Evolutionary conservation across 1,140 invertebrate species (phyloP).

Genomic region (Drosophila arawakana): DNA sequence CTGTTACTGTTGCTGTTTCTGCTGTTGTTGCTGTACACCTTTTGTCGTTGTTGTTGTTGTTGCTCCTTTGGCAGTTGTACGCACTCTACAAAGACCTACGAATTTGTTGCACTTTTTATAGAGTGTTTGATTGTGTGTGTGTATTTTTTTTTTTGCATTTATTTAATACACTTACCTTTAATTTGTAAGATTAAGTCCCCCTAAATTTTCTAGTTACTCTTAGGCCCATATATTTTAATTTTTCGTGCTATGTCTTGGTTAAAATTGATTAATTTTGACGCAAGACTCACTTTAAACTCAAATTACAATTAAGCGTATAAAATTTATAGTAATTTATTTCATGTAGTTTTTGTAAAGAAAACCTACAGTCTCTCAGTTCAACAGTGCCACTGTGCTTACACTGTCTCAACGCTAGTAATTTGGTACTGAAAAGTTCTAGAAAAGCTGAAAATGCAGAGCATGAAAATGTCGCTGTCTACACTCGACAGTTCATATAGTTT

Average conservation of each 20-base stretch:
- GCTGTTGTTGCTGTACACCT: not conserved
- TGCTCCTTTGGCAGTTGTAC: not conserved
- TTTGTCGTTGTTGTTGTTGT: not conserved
- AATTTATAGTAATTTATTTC: too few relatives aligned
- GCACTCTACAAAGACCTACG: conserved; percentile 34
- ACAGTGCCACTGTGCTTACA: too few relatives aligned
- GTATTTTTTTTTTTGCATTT: not conserved
- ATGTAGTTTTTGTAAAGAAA: too few relatives aligned
- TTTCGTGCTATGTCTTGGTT: too few relatives aligned
- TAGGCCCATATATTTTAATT: too few relatives aligned
- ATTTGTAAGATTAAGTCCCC: not conserved
- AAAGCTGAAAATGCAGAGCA: conserved; percentile 17
- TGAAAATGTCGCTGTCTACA: not conserved
- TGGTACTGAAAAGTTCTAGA: not conserved
- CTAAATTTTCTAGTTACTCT: too few relatives aligned
- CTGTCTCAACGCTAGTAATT: too few relatives aligned
- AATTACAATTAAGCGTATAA: too few relatives aligned
- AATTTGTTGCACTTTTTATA: conserved; percentile 72
- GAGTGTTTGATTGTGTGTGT: conserved; percentile 33
- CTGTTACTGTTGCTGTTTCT: not conserved
- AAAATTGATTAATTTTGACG: too few relatives aligned
- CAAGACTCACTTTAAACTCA: too few relatives aligned
- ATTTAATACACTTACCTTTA: conserved; percentile 6
- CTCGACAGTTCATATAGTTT: not conserved
- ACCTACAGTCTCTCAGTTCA: too few relatives aligned